Evolutionary conservation across 2,113 vertebrate species (phyloP), one percentile per base, ranked within the genome.

Genomic region (Tragelaphus imberbis): DNA sequence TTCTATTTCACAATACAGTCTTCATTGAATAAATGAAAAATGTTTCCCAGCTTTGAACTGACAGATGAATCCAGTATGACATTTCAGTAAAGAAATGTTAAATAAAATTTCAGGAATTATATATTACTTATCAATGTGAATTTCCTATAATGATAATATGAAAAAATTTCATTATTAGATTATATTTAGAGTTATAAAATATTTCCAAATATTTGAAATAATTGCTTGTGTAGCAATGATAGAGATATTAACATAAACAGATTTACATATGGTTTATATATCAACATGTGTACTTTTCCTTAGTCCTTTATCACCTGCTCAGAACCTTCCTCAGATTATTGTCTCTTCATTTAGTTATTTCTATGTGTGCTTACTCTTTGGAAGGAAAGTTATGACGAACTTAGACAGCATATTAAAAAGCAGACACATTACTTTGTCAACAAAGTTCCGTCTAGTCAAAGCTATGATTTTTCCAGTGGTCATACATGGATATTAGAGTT

Each of bases 21-120:
- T 92, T 84, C 55, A 88, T 36, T 95, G 55, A 89, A 77, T 84
- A 90, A 81, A 53, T 75, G 23, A 87, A 97, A 93, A 79, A 21
- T 58, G 44, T 23, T 68, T 7, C 23, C 7, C 33, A 47, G 3
- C 49, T 91, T 89, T 63, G 23, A 88, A 59, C 10, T 55, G 40
- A 61, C 1, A 90, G 33, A 58, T 84, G 40, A n/a, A 56, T 89
- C 15, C 61, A 90, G 17, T 49, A 53, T 84, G 10, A 51, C 47
- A 87, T 90, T 49, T 93, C 28, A 88, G 53, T 88, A 85, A 59
- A n/a, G 3, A 88, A 81, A 59, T 68, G 5, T 68, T 55, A 90
- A 86, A 55, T 47, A 75, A 89, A 89, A 65, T 91, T 81, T 11
- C 2, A 59, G 17, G 5, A 92, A 84, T 25, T 75, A 23, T 77